Conservation (phyloP, 2,113 vertebrate species). For the Stictonetta naevosa region DNA sequence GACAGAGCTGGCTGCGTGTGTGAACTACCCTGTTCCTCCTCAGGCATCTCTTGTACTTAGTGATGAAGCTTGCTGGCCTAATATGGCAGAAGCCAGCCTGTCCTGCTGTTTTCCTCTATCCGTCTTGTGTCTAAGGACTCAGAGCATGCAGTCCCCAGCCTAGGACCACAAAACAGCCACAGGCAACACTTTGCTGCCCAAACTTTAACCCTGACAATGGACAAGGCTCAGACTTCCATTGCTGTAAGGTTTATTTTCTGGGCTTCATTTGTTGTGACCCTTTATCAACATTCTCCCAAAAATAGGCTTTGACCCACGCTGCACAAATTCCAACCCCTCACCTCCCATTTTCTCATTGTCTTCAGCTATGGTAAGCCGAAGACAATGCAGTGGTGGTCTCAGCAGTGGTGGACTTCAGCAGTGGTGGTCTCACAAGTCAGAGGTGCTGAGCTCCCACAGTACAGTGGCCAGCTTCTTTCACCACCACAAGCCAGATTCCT, state of each 20-base stretch:
- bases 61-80: not conserved
- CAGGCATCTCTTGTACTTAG: not conserved
- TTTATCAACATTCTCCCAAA: not conserved
- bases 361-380: not conserved
- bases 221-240: not conserved
- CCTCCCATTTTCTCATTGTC: not conserved
- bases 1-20: not conserved
- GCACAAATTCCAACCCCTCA: not conserved
- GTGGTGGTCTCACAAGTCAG: not conserved
- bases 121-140: not conserved
- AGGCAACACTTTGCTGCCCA: not conserved
- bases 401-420: fast-evolving
- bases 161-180: not conserved
- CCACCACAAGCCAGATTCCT: not conserved
- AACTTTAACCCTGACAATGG: not conserved
- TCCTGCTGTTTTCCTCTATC: not conserved
- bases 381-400: not conserved
- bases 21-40: not conserved
- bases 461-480: fast-evolving
- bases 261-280: not conserved
- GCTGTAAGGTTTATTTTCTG: not conserved
- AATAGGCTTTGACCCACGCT: not conserved
- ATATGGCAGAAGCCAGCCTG: not conserved
- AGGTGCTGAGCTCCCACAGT: not conserved
- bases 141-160: not conserved